A percentile compares a stretch with the other conserved stretches of the same genome.
phyloP scores from a whole-genome alignment of 2,888 invertebrate genomes.

The Alcis repandata region DNA sequence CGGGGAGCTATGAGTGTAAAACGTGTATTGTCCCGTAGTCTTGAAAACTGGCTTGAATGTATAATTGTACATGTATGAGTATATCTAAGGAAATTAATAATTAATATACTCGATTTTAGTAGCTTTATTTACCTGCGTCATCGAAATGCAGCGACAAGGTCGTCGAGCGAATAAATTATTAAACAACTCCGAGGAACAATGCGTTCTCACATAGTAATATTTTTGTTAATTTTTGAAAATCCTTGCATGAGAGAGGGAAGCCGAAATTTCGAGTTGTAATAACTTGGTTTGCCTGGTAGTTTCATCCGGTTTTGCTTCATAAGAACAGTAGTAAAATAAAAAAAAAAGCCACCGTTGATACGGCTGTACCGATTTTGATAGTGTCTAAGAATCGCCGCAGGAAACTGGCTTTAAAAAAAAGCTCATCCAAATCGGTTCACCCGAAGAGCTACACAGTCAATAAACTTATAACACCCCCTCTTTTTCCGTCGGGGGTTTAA shows the following conservation, averaged over 20 bases:
- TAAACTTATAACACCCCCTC: too few relatives aligned
- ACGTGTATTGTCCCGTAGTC: too few relatives aligned
- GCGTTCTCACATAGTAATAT: slow-evolving; percentile 20
- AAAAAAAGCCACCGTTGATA: too few relatives aligned
- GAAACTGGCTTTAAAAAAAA: too few relatives aligned
- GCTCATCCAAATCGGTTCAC: too few relatives aligned
- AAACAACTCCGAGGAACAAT: slow-evolving; percentile 13
- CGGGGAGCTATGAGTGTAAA: too few relatives aligned
- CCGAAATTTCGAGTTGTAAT: slow-evolving; percentile 3
- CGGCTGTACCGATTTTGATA: too few relatives aligned
- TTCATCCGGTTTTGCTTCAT: neutral
- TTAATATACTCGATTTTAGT: neutral
- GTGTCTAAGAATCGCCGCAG: too few relatives aligned
- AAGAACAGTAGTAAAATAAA: too few relatives aligned
- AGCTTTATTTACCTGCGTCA: neutral
- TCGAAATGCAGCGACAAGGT: slow-evolving; percentile 13
- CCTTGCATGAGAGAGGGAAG: slow-evolving; percentile 1
- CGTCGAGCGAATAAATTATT: slow-evolving; percentile 1
- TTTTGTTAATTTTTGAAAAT: slow-evolving; percentile 14
- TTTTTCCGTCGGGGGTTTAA: too few relatives aligned
- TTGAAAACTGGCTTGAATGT: too few relatives aligned
- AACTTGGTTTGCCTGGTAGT: neutral
- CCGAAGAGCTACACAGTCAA: too few relatives aligned
- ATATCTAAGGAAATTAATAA: slow-evolving; percentile 2
- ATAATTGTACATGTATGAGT: neutral